These are phyloP conservation scores for Bathybates hornii DNA, from an alignment of 2,113 vertebrate genomes.

Conservation along the genomic window DNA sequence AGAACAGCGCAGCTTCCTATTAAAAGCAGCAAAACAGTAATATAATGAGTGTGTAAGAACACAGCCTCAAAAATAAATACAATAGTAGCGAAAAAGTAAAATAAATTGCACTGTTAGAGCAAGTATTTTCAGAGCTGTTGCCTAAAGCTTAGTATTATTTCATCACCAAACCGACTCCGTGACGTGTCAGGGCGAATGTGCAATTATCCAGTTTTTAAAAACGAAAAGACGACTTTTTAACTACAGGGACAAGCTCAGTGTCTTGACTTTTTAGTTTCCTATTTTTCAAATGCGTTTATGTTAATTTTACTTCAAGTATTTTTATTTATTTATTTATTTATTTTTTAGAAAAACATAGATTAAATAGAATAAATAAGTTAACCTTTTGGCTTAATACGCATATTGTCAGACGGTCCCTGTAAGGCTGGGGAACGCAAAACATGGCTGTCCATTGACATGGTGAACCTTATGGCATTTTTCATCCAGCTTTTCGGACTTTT, in stretches of 20 bases:
- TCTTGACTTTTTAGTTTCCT: rapidly evolving
- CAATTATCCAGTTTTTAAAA: background rate
- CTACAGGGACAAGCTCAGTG: rapidly evolving
- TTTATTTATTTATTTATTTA: background rate
- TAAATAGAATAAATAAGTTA: background rate
- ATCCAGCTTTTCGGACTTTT: background rate
- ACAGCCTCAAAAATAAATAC: background rate
- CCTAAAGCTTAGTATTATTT: background rate
- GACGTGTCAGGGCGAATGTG: background rate
- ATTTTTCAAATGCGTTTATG: rapidly evolving
- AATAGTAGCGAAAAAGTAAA: background rate
- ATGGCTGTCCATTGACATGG: background rate
- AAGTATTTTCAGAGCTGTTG: background rate
- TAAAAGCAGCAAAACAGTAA: background rate
- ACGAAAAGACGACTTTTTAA: background rate
- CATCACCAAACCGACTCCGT: background rate
- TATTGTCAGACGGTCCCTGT: background rate
- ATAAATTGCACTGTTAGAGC: background rate
- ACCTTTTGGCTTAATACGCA: background rate
- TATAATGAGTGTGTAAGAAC: background rate
- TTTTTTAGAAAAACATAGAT: background rate
- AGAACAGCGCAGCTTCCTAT: background rate
- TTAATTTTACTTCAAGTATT: background rate
- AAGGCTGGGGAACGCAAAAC: background rate
- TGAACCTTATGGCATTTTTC: background rate